A percentile compares a stretch with the other conserved stretches of the same genome.
Evolutionary conservation across 2,797 vertebrate species (phyloP).

Genomic region (Notolabrus celidotus): DNA sequence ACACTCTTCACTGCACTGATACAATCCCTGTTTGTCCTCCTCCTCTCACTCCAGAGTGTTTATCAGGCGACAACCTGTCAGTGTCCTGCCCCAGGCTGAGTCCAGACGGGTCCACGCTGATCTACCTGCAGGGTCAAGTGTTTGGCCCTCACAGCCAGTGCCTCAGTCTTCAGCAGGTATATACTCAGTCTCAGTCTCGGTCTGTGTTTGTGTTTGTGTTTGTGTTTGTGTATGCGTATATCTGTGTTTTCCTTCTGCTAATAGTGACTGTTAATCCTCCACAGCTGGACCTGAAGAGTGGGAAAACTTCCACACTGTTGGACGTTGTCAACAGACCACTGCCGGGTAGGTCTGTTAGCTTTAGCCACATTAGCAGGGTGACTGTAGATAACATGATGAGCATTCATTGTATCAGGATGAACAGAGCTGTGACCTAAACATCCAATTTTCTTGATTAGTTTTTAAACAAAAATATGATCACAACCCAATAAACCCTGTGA

Average conservation of each 20-base stretch:
- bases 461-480: no score
- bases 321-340: constrained; percentile 81
- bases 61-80: constrained; percentile 78
- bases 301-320: constrained; percentile 73
- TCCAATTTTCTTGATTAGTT: no score
- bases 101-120: constrained; percentile 80
- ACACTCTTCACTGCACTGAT: not conserved
- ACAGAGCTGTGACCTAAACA: no score
- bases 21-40: not conserved
- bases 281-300: constrained; percentile 80
- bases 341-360: constrained; percentile 61
- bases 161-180: constrained; percentile 83
- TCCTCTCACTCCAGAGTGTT: constrained; percentile 70
- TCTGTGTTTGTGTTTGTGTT: not conserved
- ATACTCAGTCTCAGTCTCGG: no score
- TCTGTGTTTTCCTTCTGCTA: not conserved
- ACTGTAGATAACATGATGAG: not conserved
- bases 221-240: not conserved
- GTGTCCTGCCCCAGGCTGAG: constrained; percentile 85
- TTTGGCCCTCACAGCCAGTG: constrained; percentile 88
- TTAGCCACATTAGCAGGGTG: not conserved
- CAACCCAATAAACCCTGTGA: no score
- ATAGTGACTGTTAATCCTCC: constrained; percentile 16
- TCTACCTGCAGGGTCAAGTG: constrained; percentile 85
- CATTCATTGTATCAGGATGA: no score